Evolutionary conservation across 2,888 invertebrate species (phyloP), one percentile per base, ranked within the genome.

Genomic region (Hypselothyrea guttata): DNA sequence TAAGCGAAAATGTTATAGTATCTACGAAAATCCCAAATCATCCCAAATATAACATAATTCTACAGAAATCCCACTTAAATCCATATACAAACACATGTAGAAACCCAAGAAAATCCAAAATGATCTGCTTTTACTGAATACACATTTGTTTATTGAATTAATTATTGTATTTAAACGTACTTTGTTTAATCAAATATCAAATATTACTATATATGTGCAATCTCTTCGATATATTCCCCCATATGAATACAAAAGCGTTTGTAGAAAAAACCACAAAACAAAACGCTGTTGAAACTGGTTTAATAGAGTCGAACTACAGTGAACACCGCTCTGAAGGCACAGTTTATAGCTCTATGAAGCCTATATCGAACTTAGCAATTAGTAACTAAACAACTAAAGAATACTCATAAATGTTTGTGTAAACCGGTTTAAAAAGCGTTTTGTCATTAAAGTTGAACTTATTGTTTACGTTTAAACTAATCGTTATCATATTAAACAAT

Each of bases 381-480:
- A 22, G 22, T 22, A 22, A 22, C 22, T 4, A 18, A 12, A 28
- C 47, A 37, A 62, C n/a, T n/a, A n/a, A n/a, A n/a, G n/a, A n/a
- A 67, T 67, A 66, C 66, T 69, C 66, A 61, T 35, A 30, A 62
- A 33, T 34, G 42, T 27, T 41, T 34, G 8, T 9, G 7, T 18
- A 7, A 46, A 34, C 31, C 22, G 30, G 38, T 12, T 44, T 27
- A 31, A 28, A 52, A 45, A 22, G 22, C 22, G 22, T n/a, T n/a
- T n/a, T n/a, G n/a, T n/a, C n/a, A n/a, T n/a, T n/a, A n/a, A n/a
- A n/a, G n/a, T n/a, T n/a, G n/a, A n/a, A n/a, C n/a, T n/a, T n/a
- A n/a, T n/a, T n/a, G n/a, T n/a, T n/a, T n/a, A n/a, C n/a, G n/a
- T n/a, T n/a, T n/a, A n/a, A n/a, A n/a, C n/a, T n/a, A n/a, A n/a